phyloP scores from a whole-genome alignment of 2,797 vertebrate species.

The Coregonus sp. region DNA sequence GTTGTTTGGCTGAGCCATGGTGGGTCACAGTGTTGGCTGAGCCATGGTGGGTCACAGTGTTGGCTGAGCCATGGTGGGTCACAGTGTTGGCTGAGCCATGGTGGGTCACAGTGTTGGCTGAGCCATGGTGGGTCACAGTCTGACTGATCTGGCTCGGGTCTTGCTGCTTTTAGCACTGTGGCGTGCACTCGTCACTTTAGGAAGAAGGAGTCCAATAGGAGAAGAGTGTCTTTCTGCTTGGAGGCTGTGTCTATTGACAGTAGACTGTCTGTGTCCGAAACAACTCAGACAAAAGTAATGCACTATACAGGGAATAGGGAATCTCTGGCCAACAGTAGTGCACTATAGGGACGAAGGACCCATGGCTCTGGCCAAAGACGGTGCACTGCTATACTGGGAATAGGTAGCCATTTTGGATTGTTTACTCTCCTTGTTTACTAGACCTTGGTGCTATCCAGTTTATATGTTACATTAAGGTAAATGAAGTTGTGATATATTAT shows the following conservation, averaged over 20 bases:
- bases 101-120: too few species aligned
- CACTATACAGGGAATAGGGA: too few species aligned
- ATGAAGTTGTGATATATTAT: background rate
- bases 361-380: background rate
- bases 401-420: background rate
- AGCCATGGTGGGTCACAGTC: too few species aligned
- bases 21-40: too few species aligned
- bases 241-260: background rate
- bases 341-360: too few species aligned
- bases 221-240: background rate
- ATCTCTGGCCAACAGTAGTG: too few species aligned
- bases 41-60: too few species aligned
- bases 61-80: too few species aligned
- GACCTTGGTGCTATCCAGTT: background rate
- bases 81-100: too few species aligned
- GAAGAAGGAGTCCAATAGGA: background rate
- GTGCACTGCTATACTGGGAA: background rate
- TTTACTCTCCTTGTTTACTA: conserved; percentile 25
- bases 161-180: background rate
- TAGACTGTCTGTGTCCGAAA: background rate
- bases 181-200: background rate
- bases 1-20: too few species aligned
- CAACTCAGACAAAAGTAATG: too few species aligned
- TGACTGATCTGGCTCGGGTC: background rate
- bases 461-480: conserved; percentile 8